phyloP scores from a whole-genome alignment of 2,888 invertebrate genomes.

The Lamellibrachia satsuma region DNA sequence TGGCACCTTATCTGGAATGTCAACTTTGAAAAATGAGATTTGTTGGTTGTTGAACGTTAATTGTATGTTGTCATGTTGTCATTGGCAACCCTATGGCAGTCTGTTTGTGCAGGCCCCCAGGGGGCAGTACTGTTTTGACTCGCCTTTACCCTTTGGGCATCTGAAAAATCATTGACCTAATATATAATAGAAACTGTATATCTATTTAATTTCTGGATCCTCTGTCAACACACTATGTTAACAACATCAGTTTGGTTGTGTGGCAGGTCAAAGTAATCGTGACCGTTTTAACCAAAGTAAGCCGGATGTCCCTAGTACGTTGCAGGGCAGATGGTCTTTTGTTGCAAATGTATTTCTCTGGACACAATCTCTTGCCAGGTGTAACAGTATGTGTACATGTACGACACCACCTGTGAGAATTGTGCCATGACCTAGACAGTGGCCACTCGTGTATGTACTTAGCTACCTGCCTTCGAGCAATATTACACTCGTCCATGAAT shows the following conservation, averaged over 20 bases:
- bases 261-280: no score
- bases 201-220: not conserved
- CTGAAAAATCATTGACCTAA: not conserved
- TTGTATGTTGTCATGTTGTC: not conserved
- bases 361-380: no score
- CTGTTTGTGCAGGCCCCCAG: not conserved
- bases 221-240: no score
- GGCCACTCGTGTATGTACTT: not conserved
- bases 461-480: slow-evolving; percentile 17
- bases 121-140: not conserved
- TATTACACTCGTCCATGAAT: not conserved
- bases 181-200: not conserved
- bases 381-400: no score
- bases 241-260: no score
- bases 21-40: not conserved
- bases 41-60: not conserved
- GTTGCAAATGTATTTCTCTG: no score
- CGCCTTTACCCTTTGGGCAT: not conserved
- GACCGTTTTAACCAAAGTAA: no score
- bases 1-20: not conserved
- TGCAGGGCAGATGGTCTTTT: no score
- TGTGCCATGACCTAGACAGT: not conserved
- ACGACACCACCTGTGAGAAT: no score
- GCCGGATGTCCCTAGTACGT: no score
- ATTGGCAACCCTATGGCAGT: not conserved